Base-by-base conservation (phyloP, 2,113 vertebrate species). In the Phylloscopus trochiloides region DNA sequence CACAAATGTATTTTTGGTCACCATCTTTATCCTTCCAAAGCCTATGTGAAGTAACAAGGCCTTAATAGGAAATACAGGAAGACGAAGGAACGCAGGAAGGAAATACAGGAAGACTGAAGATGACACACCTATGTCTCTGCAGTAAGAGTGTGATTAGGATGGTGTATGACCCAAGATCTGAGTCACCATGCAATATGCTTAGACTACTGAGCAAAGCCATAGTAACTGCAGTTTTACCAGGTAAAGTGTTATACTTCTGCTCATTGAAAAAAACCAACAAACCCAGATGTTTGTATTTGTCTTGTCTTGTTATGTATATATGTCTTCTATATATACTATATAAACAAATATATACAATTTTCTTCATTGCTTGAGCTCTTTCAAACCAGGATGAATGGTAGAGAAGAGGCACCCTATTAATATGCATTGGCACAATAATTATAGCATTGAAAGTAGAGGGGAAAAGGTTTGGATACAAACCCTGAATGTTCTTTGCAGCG, bases 171-270 rank as follows among this genome's bases (percentile, higher is more conserved):
- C 10, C 11, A 55, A 63, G 7, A 74, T 59, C 8, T 16, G 38
- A 75, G 22, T 42, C 0, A 0, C 32, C 45, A 26, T 59, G 22
- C 29, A 79, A 16, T 55, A 29, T 29, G 34, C 7, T 15, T 22
- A n/a, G 29, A 26, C 48, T 59, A 32, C 9, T 16, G 26, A 79
- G 7, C 17, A 88, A 82, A 71, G 76, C 58, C 11, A 18, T 10
- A 8, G 31, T 36, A 14, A 32, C 28, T 75, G 22, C 28, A n/a
- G 28, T 78, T 86, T 82, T 58, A 43, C 22, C 31, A 58, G 34
- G 18, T 50, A 25, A 74, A 38, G 8, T 61, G 14, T 36, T 62
- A 25, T 8, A 38, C 3, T 75, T 36, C 7, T 50, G 6, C 10
- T 86, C 75, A n/a, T 66, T 25, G 0, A 14, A 28, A 65, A 85